Percentiles rank a stretch among this genome's conserved stretches.
These are phyloP conservation scores for Carollia perspicillata DNA, from an alignment of 2,113 vertebrate species.

Conservation along the genomic window DNA sequence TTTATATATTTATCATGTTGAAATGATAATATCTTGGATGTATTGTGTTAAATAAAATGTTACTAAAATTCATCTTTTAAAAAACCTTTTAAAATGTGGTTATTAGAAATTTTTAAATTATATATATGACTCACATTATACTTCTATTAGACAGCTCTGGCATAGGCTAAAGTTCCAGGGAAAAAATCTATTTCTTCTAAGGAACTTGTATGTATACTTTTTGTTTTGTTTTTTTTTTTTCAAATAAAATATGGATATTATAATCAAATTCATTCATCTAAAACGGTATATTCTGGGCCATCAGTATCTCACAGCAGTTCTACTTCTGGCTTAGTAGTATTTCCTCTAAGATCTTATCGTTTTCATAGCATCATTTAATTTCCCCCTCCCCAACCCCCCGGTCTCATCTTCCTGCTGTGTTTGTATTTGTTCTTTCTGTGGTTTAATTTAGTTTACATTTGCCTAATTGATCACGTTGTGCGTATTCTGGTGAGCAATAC, in stretches of 20 bases:
- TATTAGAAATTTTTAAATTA: conserved; percentile 17
- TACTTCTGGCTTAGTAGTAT: neutral
- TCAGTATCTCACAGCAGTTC: neutral
- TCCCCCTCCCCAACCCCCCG: neutral
- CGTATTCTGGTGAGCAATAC: neutral
- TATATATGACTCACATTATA: neutral
- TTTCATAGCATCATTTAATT: neutral
- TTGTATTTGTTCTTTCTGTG: neutral
- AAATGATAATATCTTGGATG: neutral
- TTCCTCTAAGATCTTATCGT: neutral
- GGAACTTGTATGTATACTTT: neutral
- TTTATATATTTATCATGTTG: neutral
- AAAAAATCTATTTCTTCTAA: neutral
- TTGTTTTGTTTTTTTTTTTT: conserved; percentile 26
- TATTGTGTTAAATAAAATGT: neutral
- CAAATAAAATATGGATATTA: neutral
- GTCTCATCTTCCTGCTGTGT: neutral
- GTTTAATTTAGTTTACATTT: neutral
- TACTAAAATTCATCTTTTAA: neutral
- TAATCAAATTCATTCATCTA: neutral
- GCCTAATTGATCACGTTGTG: neutral
- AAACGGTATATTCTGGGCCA: neutral
- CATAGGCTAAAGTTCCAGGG: neutral
- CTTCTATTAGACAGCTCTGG: neutral
- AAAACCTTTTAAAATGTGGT: neutral